Evolutionary conservation across 2,113 vertebrate species (phyloP), one percentile per base, ranked within the genome.

Genomic region (Gasterosteus nipponicus): DNA sequence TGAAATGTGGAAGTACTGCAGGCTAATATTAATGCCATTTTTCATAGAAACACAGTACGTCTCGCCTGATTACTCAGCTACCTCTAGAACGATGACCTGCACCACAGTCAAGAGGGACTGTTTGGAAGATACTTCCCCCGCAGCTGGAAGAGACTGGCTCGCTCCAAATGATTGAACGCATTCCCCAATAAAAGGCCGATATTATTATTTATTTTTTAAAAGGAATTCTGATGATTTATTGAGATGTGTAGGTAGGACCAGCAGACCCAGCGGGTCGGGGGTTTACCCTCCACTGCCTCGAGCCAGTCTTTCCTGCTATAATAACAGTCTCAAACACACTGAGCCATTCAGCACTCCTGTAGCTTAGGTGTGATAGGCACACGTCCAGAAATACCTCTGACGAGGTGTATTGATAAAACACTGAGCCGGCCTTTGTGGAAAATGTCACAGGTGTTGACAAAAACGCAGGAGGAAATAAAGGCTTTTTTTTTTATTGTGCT

Each of bases 371-470:
- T 57, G 79, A 90, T 70, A 70, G 65, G 80, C 77, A 72, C 29
- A 10, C 66, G 4, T 82, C 80, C 75, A 83, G 64, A 82, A 80
- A 49, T 49, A 11, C 72, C 46, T 77, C 46, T 18, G 68, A 71
- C 75, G 16, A 67, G 61, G 74, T 65, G 82, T 86, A 80, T 86
- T 87, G 86, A 90, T 87, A 62, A 85, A 90, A 87, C 90, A 86
- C 4, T 10, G 65, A 61, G 59, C 29, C 57, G 41, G 46, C 51
- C 81, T 84, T 82, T 63, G 29, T 75, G 69, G 54, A 44, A 87
- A 89, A 86, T 82, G 82, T 89, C 87, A 87, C 12, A 47, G 3
- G 46, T 75, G 86, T 87, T 85, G 71, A 72, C 73, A 47, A 67
- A 38, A 86, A 77, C 61, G 60, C n/a, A 58, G 64, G 65, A 35